Evolutionary conservation across 2,113 vertebrate species (phyloP).

Genomic region (Nerophis ophidion): DNA sequence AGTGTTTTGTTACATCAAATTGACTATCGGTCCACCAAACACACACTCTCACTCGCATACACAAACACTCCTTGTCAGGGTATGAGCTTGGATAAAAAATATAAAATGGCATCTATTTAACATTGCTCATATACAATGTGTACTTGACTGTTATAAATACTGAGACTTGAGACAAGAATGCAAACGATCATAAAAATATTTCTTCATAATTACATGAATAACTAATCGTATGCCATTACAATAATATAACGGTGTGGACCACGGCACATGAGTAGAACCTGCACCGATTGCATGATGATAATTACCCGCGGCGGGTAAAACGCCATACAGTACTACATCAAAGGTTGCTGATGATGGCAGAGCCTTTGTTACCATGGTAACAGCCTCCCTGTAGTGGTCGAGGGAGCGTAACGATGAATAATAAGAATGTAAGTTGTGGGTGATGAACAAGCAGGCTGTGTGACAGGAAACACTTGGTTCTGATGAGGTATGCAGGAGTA

Average conservation of each 20-base stretch:
- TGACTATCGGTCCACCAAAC: conserved; percentile 7
- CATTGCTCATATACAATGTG: conserved; percentile 39
- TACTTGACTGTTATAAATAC: conserved; percentile 29
- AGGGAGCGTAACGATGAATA: background rate
- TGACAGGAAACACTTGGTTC: conserved; percentile 26
- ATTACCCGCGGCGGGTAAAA: conserved; percentile 25
- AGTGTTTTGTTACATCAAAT: no score
- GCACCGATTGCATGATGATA: background rate
- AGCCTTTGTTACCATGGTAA: conserved; percentile 26
- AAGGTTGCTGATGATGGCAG: conserved; percentile 2
- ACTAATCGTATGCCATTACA: background rate
- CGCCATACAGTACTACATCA: conserved; percentile 15
- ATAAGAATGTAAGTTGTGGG: background rate
- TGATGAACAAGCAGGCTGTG: conserved; percentile 10
- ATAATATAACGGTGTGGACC: background rate
- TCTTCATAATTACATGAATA: background rate
- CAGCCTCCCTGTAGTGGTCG: background rate
- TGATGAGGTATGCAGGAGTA: conserved; percentile 34
- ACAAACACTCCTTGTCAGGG: conserved; percentile 24
- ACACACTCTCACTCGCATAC: conserved; percentile 11
- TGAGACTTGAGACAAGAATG: conserved; percentile 5
- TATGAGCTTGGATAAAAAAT: conserved; percentile 41
- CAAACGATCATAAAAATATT: background rate
- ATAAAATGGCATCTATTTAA: conserved; percentile 38
- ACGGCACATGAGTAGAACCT: background rate